Evolutionary conservation across 1,140 invertebrate species (phyloP).

Genomic region (Andricus grossulariae): DNA sequence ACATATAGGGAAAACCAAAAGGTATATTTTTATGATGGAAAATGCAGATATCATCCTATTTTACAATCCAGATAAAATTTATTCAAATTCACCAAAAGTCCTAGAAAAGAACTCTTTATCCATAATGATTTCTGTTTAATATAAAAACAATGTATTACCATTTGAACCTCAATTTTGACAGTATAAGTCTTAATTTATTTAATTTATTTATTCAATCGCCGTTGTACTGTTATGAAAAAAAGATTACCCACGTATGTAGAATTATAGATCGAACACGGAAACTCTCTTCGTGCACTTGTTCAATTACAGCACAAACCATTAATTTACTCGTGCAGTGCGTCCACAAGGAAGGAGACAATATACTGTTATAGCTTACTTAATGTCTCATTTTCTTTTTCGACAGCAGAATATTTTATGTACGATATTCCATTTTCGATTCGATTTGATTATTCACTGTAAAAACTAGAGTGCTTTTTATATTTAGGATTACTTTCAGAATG

Average conservation of each 20-base stretch:
- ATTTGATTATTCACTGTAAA: too few relatives aligned
- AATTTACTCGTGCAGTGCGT: slow-evolving; percentile 27
- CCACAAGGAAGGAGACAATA: slow-evolving; percentile 19
- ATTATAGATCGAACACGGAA: slow-evolving; percentile 25
- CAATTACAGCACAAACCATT: slow-evolving; percentile 29
- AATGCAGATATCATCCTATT: too few relatives aligned
- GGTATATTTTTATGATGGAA: too few relatives aligned
- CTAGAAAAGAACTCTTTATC: too few relatives aligned
- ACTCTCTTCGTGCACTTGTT: slow-evolving; percentile 14
- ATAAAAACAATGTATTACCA: too few relatives aligned
- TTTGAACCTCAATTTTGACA: neutral
- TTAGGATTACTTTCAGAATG: too few relatives aligned
- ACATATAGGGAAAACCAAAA: too few relatives aligned
- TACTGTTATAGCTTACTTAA: slow-evolving; percentile 23
- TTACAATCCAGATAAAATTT: too few relatives aligned
- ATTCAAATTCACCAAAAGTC: too few relatives aligned
- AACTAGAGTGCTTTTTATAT: too few relatives aligned
- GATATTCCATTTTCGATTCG: neutral
- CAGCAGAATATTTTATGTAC: neutral
- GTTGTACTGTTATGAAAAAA: neutral
- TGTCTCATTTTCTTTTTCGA: slow-evolving; percentile 1
- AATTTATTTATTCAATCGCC: neutral
- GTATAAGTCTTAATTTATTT: neutral
- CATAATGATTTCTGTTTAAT: too few relatives aligned
- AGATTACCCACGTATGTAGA: neutral